phyloP scores from a whole-genome alignment of 1,140 invertebrate genomes.

The Cataglyphis hispanica region DNA sequence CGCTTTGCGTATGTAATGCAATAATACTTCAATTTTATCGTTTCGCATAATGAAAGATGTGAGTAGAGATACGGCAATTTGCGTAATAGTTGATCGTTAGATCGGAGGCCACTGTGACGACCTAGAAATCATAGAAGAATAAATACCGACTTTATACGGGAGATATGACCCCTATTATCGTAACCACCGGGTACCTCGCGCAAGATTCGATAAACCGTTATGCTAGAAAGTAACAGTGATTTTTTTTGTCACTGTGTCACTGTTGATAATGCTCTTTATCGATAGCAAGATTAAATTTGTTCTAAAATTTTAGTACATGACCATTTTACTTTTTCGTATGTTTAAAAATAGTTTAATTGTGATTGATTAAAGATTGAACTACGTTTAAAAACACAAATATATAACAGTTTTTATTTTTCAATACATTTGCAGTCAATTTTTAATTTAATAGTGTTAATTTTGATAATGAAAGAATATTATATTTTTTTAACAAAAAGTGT shows the following conservation, averaged over 20 bases:
- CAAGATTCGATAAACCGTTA: background rate
- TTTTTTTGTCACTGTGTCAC: background rate
- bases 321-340: background rate
- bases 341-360: background rate
- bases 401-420: background rate
- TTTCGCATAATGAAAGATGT: conserved; percentile 59
- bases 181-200: no score
- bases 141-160: conserved; percentile 16
- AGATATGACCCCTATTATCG: background rate
- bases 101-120: conserved; percentile 33
- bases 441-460: background rate
- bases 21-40: conserved; percentile 53
- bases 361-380: background rate
- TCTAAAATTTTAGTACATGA: background rate
- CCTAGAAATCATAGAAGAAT: conserved; percentile 48
- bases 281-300: background rate
- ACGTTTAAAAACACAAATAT: background rate
- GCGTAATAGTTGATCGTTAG: conserved; percentile 47
- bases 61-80: conserved; percentile 55
- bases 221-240: background rate
- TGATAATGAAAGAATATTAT: background rate
- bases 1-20: conserved; percentile 15
- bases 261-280: background rate
- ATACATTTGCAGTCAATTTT: background rate
- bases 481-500: background rate